phyloP scores from a whole-genome alignment of 2,888 invertebrate species.

The Heliconius aoede region DNA sequence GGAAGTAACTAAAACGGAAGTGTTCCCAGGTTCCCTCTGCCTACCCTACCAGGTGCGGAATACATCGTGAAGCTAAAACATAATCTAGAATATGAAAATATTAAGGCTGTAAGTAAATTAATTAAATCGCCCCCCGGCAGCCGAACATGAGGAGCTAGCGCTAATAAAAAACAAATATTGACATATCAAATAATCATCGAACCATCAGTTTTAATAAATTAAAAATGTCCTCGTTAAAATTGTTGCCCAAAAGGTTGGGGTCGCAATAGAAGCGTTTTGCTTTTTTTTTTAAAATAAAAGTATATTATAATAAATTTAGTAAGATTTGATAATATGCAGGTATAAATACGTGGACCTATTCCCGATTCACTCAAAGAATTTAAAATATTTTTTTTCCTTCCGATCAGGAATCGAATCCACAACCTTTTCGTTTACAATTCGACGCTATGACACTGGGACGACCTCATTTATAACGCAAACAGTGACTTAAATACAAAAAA shows the following conservation, averaged over 20 bases:
- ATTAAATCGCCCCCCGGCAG: conserved; percentile 42
- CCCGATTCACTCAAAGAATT: too few relatives aligned
- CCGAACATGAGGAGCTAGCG: conserved; percentile 50
- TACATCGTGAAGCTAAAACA: too few relatives aligned
- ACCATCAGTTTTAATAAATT: conserved; percentile 73
- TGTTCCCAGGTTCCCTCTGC: too few relatives aligned
- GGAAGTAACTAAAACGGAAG: too few relatives aligned
- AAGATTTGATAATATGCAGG: too few relatives aligned
- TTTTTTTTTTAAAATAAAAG: not conserved
- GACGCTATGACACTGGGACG: too few relatives aligned
- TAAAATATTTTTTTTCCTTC: too few relatives aligned
- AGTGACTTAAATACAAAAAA: not conserved
- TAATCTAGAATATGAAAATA: not conserved
- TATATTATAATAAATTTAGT: not conserved
- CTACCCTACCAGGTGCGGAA: too few relatives aligned
- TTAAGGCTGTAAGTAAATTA: conserved; percentile 6
- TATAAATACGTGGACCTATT: too few relatives aligned
- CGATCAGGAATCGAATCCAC: too few relatives aligned
- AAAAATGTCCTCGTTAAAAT: conserved; percentile 72
- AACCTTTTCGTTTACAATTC: too few relatives aligned
- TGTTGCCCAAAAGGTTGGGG: conserved; percentile 50
- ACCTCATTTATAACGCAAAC: not conserved
- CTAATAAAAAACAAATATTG: conserved; percentile 76
- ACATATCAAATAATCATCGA: conserved; percentile 69
- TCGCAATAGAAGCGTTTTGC: conserved; percentile 45